Base-by-base conservation (phyloP, 2,888 invertebrate species). In the Antheraea yamamai region DNA sequence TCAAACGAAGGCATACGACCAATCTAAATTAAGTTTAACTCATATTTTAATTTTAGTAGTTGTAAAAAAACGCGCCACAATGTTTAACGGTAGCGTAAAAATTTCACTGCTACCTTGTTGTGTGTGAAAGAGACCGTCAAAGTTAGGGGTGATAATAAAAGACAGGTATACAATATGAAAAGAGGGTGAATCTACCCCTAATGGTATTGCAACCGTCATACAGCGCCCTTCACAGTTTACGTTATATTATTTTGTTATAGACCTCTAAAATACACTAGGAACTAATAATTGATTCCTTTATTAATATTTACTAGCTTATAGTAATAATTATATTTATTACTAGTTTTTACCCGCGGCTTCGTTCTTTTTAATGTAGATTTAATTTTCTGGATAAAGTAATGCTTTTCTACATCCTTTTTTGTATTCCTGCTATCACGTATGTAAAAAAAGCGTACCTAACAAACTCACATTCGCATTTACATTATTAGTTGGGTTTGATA, bases 161-260 rank as follows among this genome's bases (percentile, higher is more conserved):
- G 94, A 93, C 78, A 83, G 89, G 80, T 74, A 86, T 81, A 89
- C 75, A 77, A 81, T 85, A 89, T 89, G 85, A 87, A 88, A 91
- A 87, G 89, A 92, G 94, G 93, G 92, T 91, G 92, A 90, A 89
- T 87, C 92, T 89, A 92, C 94, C 94, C 94, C 90, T 91, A 90
- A 91, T 86, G 87, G 88, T 85, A 87, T 86, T 82, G 89, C 87
- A 87, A 86, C 87, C 87, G 85, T 81, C 83, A 82, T 82, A 30
- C 81, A 82, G 85, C 84, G 86, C 81, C 86, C 85, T 84, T 85
- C 82, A 75, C 77, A 77, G 70, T 81, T 78, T 76, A 80, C 77
- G 47, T 72, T 75, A 72, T 39, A 55, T 14, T 66, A 66, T 66
- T 66, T 4, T 66, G 30, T 26, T 30, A 16, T 66, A 61, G 12